Evolutionary conservation across 2,797 vertebrate species (phyloP).

Genomic region (Rhincodon typus): DNA sequence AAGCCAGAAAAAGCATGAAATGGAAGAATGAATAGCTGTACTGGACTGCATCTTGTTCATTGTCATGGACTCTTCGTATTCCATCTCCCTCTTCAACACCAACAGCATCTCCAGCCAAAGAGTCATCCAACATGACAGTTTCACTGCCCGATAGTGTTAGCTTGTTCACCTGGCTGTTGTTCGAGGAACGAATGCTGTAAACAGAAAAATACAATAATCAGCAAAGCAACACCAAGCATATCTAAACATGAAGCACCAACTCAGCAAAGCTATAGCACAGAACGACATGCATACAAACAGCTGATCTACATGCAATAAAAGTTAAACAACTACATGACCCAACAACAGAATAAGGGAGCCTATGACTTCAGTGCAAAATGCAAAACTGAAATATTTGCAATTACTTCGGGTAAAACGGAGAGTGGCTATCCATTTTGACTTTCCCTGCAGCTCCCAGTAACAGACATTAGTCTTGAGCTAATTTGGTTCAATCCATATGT

Average conservation of each 20-base stretch:
- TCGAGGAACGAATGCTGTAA: constrained; percentile 82
- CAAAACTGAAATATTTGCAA: too few relatives aligned
- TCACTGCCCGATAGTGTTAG: constrained; percentile 76
- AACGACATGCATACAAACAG: neutral
- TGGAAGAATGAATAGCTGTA: constrained; percentile 86
- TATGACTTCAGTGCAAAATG: neutral
- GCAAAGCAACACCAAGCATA: neutral
- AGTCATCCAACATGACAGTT: constrained; percentile 64
- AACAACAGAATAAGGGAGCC: neutral
- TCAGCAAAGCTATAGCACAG: neutral
- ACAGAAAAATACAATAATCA: neutral
- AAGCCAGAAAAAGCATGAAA: constrained; percentile 80
- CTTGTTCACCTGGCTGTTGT: constrained; percentile 84
- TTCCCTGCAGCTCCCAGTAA: too few relatives aligned
- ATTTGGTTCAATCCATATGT: too few relatives aligned
- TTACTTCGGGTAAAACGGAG: too few relatives aligned
- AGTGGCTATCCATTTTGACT: too few relatives aligned
- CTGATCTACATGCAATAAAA: neutral
- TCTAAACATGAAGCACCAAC: neutral
- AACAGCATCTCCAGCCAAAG: constrained; percentile 38
- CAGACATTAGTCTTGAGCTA: too few relatives aligned
- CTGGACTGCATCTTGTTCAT: constrained; percentile 75
- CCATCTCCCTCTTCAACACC: constrained; percentile 54
- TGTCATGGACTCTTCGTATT: constrained; percentile 63
- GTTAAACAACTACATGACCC: neutral